These are phyloP conservation scores for Australoheros facetus DNA, from an alignment of 2,797 vertebrate species.

Conservation along the genomic window DNA sequence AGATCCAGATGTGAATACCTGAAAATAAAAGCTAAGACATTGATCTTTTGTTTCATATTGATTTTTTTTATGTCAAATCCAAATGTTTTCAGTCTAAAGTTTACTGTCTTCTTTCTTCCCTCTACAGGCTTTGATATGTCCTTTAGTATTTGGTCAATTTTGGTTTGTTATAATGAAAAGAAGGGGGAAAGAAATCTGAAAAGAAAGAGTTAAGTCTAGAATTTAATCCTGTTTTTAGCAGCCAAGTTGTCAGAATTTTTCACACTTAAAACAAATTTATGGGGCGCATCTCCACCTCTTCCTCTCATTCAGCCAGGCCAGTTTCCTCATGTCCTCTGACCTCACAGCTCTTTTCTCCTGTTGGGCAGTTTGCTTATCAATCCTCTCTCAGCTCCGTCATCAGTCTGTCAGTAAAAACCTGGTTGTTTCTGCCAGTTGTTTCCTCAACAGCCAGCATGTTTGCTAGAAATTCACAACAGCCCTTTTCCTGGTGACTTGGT, in stretches of 20 bases:
- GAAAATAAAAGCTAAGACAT: no score
- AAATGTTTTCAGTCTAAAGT: not conserved
- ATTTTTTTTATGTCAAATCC: no score
- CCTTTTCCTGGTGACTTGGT: conserved; percentile 76
- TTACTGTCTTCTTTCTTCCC: conserved; percentile 3
- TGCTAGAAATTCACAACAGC: conserved; percentile 67
- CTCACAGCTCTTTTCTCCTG: conserved; percentile 43
- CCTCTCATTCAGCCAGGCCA: conserved; percentile 74
- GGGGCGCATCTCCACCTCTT: conserved; percentile 74
- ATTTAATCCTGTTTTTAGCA: conserved; percentile 1
- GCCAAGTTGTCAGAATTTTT: conserved; percentile 20
- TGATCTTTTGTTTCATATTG: no score
- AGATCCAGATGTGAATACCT: no score
- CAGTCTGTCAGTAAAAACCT: conserved; percentile 76
- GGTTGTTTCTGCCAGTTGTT: conserved; percentile 72
- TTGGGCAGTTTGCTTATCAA: conserved; percentile 78
- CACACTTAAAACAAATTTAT: conserved; percentile 66
- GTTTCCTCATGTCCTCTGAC: conserved; percentile 68
- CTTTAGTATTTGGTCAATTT: not conserved
- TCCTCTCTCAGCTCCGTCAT: conserved; percentile 72
- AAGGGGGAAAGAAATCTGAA: not conserved
- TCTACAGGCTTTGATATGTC: conserved; percentile 2
- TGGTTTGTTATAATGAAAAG: not conserved
- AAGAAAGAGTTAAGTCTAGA: not conserved
- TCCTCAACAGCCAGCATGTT: conserved; percentile 74